A percentile compares a stretch with the other conserved stretches of the same genome.
These are phyloP conservation scores for Ylistrum balloti DNA, from an alignment of 1,140 invertebrate species.

Conservation along the genomic window DNA sequence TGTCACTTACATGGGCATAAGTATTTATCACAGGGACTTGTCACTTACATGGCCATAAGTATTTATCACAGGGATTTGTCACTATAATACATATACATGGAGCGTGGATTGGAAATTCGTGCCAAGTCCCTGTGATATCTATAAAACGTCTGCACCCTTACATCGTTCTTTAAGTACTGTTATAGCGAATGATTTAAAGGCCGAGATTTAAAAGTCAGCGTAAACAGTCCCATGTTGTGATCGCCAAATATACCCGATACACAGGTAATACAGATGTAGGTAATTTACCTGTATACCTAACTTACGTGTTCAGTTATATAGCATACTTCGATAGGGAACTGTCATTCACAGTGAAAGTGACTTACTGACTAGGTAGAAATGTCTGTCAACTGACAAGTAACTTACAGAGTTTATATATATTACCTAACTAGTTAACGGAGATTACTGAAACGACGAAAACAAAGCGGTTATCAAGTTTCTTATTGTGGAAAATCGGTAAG, in stretches of 20 bases:
- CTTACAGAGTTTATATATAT: background rate
- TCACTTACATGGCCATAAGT: no score
- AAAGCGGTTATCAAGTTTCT: background rate
- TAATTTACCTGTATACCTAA: background rate
- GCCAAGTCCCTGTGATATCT: no score
- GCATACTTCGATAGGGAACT: background rate
- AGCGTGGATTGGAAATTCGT: no score
- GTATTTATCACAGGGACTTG: no score
- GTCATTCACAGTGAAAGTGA: slow-evolving; percentile 10
- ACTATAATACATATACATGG: no score
- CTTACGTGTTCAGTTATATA: background rate
- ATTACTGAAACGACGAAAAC: background rate
- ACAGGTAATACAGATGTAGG: background rate
- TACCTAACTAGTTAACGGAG: no score
- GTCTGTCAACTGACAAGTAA: background rate
- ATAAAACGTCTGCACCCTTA: no score
- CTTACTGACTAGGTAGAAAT: background rate
- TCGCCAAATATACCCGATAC: background rate
- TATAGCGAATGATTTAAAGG: background rate
- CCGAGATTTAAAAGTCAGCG: background rate
- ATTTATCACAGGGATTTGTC: no score
- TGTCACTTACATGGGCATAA: no score
- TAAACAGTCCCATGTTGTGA: background rate
- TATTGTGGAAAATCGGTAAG: background rate
- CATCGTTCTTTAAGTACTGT: no score